A percentile compares a stretch with the other conserved stretches of the same genome.
Conservation (phyloP, 2,888 invertebrate species). For the Tanytarsus gracilentus region DNA sequence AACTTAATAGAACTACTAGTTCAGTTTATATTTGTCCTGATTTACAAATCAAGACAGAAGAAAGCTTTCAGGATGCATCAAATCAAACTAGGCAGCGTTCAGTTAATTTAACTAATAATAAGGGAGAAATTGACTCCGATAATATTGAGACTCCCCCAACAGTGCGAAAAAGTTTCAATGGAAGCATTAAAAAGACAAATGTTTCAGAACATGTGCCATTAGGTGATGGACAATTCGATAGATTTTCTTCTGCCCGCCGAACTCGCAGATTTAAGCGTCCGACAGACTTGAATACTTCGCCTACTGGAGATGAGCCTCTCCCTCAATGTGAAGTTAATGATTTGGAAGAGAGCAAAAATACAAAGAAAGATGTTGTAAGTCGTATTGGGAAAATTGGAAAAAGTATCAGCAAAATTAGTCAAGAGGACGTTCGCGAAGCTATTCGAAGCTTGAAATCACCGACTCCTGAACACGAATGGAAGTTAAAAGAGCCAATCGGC, state of each 20-base stretch:
- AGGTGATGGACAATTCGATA: conserved; percentile 73
- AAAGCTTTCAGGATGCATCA: conserved; percentile 17
- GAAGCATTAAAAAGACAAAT: conserved; percentile 36
- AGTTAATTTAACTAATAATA: conserved; percentile 45
- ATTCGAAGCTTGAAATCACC: conserved; percentile 56
- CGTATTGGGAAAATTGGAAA: conserved; percentile 45
- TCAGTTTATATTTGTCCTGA: conserved; percentile 30
- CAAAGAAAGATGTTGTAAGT: conserved; percentile 31
- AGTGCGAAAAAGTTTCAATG: conserved; percentile 57
- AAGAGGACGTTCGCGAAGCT: conserved; percentile 60
- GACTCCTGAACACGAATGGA: conserved; percentile 53
- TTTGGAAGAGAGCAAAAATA: conserved; percentile 32
- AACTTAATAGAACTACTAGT: conserved; percentile 22
- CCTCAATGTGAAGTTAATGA: conserved; percentile 34
- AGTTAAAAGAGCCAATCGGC: conserved; percentile 32
- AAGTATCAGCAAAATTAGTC: conserved; percentile 60
- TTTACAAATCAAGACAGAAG: neutral
- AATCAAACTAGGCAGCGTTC: conserved; percentile 6
- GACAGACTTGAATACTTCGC: conserved; percentile 45
- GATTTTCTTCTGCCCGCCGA: conserved; percentile 70
- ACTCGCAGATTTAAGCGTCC: conserved; percentile 70
- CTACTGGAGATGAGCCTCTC: conserved; percentile 28
- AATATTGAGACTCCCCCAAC: conserved; percentile 86
- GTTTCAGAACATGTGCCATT: conserved; percentile 48
- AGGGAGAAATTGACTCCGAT: conserved; percentile 79